Conservation (phyloP, 2,113 vertebrate species). For the Zapus hudsonius region DNA sequence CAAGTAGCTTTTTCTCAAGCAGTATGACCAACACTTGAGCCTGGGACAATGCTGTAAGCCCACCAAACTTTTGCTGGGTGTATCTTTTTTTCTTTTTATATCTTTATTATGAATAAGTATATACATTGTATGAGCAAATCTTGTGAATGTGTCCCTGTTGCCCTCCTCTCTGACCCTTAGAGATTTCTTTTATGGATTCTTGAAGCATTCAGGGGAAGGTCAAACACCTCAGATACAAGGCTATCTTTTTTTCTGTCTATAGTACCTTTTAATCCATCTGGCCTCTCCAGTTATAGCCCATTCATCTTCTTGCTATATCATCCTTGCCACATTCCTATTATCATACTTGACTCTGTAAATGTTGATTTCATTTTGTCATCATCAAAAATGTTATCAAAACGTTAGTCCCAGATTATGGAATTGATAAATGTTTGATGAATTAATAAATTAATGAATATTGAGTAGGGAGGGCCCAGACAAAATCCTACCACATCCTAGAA, state of each 20-base stretch:
- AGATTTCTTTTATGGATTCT: neutral
- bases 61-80: neutral
- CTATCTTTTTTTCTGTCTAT: neutral
- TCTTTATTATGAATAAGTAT: too few relatives aligned
- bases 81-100: too few relatives aligned
- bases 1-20: conserved; percentile 5
- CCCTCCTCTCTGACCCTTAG: too few relatives aligned
- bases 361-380: neutral
- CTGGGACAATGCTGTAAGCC: neutral
- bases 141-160: too few relatives aligned
- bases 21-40: neutral
- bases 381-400: conserved; percentile 34
- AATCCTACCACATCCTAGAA: conserved; percentile 14
- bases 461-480: neutral
- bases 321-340: neutral
- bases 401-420: neutral
- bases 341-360: neutral
- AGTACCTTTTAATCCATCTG: neutral
- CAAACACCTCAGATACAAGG: neutral
- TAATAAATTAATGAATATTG: neutral
- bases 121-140: too few relatives aligned
- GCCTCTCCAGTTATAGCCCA: neutral
- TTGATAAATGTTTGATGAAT: neutral
- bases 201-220: neutral
- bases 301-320: neutral